Conservation (phyloP, 2,797 vertebrate genomes). For the Scyliorhinus canicula region DNA sequence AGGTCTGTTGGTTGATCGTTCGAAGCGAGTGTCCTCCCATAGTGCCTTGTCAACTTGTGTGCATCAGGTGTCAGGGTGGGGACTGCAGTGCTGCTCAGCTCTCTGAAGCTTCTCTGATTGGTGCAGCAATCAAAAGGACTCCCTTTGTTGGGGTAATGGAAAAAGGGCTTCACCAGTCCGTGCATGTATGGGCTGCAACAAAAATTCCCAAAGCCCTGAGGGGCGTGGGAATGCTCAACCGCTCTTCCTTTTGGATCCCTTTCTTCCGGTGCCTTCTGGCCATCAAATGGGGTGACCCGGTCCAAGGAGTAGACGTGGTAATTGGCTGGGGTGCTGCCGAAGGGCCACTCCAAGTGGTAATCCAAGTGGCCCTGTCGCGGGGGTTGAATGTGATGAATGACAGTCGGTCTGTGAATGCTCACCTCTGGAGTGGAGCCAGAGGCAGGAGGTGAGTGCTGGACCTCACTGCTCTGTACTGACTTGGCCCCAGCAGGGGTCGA, state of each 20-base stretch:
- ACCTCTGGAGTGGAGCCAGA: neutral
- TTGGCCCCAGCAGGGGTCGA: neutral
- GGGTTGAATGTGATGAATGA: neutral
- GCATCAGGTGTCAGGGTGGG: conserved; percentile 42
- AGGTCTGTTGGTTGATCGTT: conserved; percentile 46
- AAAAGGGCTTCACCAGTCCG: conserved; percentile 47
- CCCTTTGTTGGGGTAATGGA: conserved; percentile 49
- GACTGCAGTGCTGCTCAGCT: conserved; percentile 38
- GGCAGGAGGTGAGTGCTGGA: neutral
- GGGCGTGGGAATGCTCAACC: conserved; percentile 40
- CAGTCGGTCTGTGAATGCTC: neutral
- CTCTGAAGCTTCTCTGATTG: conserved; percentile 46
- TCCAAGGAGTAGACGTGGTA: neutral
- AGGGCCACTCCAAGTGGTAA: neutral
- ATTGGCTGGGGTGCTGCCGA: neutral
- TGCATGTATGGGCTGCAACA: conserved; percentile 40
- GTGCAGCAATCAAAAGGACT: conserved; percentile 36
- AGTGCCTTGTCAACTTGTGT: neutral
- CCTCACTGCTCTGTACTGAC: neutral
- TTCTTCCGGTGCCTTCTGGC: neutral
- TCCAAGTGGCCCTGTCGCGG: neutral
- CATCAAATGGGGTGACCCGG: neutral
- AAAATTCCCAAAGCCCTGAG: conserved; percentile 41
- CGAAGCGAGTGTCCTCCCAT: neutral
- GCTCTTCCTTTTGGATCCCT: conserved; percentile 38